Conservation (phyloP, 2,113 vertebrate genomes). For the Cricetomys ansorgei region DNA sequence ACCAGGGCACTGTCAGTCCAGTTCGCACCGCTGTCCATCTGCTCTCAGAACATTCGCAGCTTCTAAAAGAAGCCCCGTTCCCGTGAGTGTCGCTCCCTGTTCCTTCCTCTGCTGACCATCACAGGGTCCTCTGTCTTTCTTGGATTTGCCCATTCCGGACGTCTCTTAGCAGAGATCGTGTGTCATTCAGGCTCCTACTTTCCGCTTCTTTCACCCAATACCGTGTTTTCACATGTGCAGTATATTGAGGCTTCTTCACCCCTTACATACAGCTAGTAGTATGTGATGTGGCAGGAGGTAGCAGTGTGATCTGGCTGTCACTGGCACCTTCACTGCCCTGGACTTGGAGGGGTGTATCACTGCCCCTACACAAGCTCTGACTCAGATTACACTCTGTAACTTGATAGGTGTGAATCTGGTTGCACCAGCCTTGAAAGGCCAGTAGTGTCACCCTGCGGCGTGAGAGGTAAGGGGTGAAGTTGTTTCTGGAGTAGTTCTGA, state of each 20-base stretch:
- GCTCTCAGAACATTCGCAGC: not conserved
- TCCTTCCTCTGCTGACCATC: no score
- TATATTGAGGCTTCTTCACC: fast-evolving
- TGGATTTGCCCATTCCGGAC: fast-evolving
- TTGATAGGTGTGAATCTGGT: not conserved
- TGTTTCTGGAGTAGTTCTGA: not conserved
- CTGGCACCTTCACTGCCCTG: not conserved
- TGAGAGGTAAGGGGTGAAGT: no score
- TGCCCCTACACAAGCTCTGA: not conserved
- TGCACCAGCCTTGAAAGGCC: not conserved
- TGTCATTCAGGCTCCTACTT: fast-evolving
- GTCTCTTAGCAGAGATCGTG: fast-evolving
- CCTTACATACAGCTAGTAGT: no score
- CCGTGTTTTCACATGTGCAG: fast-evolving
- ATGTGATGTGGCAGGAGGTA: fast-evolving
- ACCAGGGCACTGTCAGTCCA: not conserved
- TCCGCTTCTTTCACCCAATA: no score
- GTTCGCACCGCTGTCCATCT: not conserved
- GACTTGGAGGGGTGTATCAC: not conserved
- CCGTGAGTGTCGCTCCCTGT: no score
- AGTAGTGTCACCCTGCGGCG: fast-evolving
- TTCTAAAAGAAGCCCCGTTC: not conserved
- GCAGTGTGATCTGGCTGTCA: not conserved
- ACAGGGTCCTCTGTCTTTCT: not conserved
- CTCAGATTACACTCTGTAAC: not conserved